A percentile compares a stretch with the other conserved stretches of the same genome.
These are phyloP conservation scores for Peucedramus taeniatus DNA, from an alignment of 2,113 vertebrate species.

Conservation along the genomic window DNA sequence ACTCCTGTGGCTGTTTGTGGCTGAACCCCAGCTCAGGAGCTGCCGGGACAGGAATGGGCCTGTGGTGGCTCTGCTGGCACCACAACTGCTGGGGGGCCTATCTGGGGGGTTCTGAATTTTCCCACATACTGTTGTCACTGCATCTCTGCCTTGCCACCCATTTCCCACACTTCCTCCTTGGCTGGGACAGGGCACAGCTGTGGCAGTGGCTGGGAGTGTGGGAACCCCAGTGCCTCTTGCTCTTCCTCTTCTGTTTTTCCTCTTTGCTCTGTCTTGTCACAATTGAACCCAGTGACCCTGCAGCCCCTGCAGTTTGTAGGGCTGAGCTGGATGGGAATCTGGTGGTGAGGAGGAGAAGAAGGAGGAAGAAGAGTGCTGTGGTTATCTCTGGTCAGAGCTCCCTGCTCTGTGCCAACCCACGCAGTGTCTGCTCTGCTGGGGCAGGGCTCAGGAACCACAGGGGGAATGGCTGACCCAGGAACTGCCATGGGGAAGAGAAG, in stretches of 20 bases:
- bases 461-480: background rate
- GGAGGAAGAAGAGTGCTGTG: background rate
- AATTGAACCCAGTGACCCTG: background rate
- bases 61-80: background rate
- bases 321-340: background rate
- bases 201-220: fast-evolving
- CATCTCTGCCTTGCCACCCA: background rate
- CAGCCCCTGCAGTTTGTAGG: fast-evolving
- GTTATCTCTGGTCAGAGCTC: background rate
- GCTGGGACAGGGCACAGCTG: background rate
- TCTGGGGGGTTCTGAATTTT: background rate
- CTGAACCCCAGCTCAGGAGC: fast-evolving
- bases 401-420: background rate
- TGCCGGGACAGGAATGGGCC: background rate
- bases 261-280: background rate
- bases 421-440: background rate
- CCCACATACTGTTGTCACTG: background rate
- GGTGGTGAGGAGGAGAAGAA: background rate
- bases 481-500: background rate
- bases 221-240: background rate
- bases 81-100: background rate
- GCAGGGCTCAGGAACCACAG: background rate
- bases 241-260: background rate
- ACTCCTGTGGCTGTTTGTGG: fast-evolving
- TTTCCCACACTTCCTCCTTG: fast-evolving